Evolutionary conservation across 1,140 invertebrate species (phyloP).

Genomic region (Delia radicum): DNA sequence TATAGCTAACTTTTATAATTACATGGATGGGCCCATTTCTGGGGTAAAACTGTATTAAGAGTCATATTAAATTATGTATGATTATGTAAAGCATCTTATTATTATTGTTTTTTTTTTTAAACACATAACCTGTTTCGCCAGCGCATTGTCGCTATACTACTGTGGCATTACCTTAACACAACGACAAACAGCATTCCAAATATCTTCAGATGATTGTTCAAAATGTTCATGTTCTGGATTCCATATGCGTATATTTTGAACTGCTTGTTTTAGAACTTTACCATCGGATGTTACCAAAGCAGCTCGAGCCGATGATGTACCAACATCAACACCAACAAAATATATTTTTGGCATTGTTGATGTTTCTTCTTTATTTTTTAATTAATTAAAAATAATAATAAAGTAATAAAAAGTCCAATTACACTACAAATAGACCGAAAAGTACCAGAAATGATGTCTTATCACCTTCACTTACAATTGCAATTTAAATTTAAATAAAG

Average conservation of each 20-base stretch:
- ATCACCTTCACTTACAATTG: neutral
- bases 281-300: slow-evolving; percentile 73
- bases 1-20: no score
- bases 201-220: slow-evolving; percentile 90
- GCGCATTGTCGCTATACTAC: no score
- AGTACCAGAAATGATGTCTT: neutral
- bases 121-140: neutral
- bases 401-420: neutral
- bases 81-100: no score
- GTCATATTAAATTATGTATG: no score
- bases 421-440: neutral
- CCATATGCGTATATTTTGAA: slow-evolving; percentile 72
- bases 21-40: no score
- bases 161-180: slow-evolving; percentile 42
- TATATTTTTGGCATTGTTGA: slow-evolving; percentile 47
- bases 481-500: slow-evolving; percentile 13
- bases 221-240: slow-evolving; percentile 76
- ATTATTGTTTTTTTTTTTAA: no score
- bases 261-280: slow-evolving; percentile 64
- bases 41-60: no score
- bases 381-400: neutral
- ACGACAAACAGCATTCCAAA: slow-evolving; percentile 70
- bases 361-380: neutral
- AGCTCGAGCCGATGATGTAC: slow-evolving; percentile 84
- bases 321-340: slow-evolving; percentile 92